phyloP scores from a whole-genome alignment of 2,888 invertebrate genomes.

The Caenorhabditis zanzibari region DNA sequence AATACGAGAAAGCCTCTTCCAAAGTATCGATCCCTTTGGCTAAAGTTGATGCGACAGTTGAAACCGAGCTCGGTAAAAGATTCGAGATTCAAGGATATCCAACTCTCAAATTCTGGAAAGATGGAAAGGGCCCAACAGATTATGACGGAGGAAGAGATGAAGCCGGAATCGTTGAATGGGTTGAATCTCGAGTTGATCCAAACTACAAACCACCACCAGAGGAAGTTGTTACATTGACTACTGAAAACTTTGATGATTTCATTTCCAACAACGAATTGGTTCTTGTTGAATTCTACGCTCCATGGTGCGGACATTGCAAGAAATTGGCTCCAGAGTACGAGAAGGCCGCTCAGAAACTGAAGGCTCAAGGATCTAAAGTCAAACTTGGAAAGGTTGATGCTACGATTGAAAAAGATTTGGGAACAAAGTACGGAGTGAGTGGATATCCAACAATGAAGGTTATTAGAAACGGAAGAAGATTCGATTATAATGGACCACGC shows the following conservation, averaged over 20 bases:
- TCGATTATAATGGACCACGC: conserved; percentile 86
- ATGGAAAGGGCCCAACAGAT: conserved; percentile 84
- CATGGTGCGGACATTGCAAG: conserved; percentile 86
- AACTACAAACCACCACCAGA: conserved; percentile 86
- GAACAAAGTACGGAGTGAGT: conserved; percentile 85
- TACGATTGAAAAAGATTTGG: conserved; percentile 85
- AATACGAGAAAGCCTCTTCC: conserved; percentile 86
- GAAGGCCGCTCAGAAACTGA: conserved; percentile 85
- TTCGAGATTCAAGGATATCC: conserved; percentile 86
- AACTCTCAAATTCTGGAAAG: conserved; percentile 86
- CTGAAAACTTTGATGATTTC: conserved; percentile 85
- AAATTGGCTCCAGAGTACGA: conserved; percentile 85
- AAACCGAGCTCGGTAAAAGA: conserved; percentile 85
- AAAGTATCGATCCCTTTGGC: conserved; percentile 84
- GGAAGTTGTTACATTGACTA: conserved; percentile 85
- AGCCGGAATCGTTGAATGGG: conserved; percentile 85
- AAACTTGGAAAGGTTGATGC: conserved; percentile 86
- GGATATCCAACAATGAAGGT: conserved; percentile 86
- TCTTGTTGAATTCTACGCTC: conserved; percentile 86
- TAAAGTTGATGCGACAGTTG: conserved; percentile 86
- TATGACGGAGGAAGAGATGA: conserved; percentile 86
- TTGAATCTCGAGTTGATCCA: conserved; percentile 85
- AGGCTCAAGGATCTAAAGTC: conserved; percentile 69
- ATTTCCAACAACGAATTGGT: conserved; percentile 84
- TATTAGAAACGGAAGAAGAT: conserved; percentile 85